A percentile compares a stretch with the other conserved stretches of the same genome.
These are phyloP conservation scores for Pteromalus puparum DNA, from an alignment of 1,140 invertebrate species.

Conservation along the genomic window DNA sequence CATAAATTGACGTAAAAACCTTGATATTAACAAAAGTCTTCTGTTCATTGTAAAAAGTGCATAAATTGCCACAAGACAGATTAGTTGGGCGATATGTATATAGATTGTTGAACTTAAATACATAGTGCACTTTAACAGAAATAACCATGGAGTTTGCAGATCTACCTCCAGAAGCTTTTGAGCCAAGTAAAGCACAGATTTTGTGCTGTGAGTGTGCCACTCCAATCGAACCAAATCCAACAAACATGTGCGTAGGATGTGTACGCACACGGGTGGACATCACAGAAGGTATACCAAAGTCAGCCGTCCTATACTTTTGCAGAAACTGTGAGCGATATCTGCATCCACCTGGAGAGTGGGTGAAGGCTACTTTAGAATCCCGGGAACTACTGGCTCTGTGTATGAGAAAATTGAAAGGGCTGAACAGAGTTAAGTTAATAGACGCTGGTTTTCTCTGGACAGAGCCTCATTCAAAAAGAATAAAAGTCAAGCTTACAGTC, in stretches of 20 bases:
- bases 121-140: not conserved
- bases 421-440: conserved; percentile 92
- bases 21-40: not conserved
- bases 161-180: not conserved
- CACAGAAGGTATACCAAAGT: conserved; percentile 97
- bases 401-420: conserved; percentile 94
- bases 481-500: conserved; percentile 98
- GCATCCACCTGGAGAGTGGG: conserved; percentile 95
- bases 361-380: conserved; percentile 92
- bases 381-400: conserved; percentile 94
- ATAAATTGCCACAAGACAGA: not conserved
- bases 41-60: too few relatives aligned
- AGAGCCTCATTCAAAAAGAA: conserved; percentile 97
- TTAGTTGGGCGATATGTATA: not conserved
- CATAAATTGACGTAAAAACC: not conserved
- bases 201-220: conserved; percentile 89
- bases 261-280: conserved; percentile 94
- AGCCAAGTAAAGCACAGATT: conserved; percentile 61
- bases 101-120: not conserved
- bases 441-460: conserved; percentile 99
- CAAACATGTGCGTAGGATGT: conserved; percentile 98
- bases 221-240: conserved; percentile 93
- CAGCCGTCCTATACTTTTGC: conserved; percentile 92
- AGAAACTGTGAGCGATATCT: conserved; percentile 95
- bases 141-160: conserved; percentile 31